Conservation (phyloP, 2,113 vertebrate species). For the Notiomystis cincta region DNA sequence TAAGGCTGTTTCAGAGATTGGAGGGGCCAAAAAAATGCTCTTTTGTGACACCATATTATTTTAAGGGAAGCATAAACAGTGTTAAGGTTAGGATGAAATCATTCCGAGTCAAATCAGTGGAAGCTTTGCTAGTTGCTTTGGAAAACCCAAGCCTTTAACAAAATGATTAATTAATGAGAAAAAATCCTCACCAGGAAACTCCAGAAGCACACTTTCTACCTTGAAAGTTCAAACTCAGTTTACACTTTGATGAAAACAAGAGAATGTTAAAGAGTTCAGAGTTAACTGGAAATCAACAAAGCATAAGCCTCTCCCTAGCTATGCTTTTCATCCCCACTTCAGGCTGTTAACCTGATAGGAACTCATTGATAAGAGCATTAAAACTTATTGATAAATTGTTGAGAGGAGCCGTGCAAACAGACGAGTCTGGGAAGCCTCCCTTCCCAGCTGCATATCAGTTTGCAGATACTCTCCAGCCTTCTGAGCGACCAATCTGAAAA, state of each 20-base stretch:
- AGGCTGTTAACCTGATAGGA: not conserved
- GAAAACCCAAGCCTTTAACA: not conserved
- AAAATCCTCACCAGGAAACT: not conserved
- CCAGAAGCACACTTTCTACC: not conserved
- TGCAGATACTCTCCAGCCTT: slow-evolving; percentile 13
- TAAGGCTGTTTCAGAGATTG: not conserved
- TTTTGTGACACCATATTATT: not conserved
- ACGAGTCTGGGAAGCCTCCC: not conserved
- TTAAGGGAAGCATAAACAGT: not conserved
- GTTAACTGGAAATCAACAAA: not conserved
- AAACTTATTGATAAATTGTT: slow-evolving; percentile 3
- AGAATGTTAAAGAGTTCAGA: not conserved
- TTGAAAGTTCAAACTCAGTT: not conserved
- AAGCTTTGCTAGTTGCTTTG: not conserved
- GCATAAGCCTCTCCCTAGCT: not conserved
- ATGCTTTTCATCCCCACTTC: not conserved
- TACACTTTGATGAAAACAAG: not conserved
- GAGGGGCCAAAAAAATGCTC: not conserved
- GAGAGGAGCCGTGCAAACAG: not conserved
- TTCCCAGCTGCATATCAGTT: not conserved
- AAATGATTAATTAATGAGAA: not conserved
- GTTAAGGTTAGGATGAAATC: not conserved
- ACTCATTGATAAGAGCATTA: not conserved
- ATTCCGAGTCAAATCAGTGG: not conserved
- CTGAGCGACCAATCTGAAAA: not conserved